Conservation (phyloP, 2,113 vertebrate genomes). For the Taxidea taxus region DNA sequence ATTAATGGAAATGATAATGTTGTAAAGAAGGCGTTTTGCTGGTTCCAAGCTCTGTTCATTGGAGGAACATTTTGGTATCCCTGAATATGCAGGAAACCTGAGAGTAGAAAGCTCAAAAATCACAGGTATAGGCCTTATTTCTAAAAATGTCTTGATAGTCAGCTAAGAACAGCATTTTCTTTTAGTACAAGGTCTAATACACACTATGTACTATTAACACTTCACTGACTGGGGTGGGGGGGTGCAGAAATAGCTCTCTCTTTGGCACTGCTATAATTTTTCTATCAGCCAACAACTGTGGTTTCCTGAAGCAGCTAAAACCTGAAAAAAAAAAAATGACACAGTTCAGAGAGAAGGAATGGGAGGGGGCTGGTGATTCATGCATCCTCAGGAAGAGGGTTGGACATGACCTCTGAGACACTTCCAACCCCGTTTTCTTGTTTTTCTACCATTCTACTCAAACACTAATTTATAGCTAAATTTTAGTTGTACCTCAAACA, state of each 20-base stretch:
- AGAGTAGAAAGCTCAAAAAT: background rate
- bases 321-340: slow-evolving; percentile 45
- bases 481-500: slow-evolving; percentile 65
- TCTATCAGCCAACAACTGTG: slow-evolving; percentile 13
- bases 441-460: slow-evolving; percentile 12
- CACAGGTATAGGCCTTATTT: background rate
- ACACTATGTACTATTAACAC: background rate
- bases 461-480: slow-evolving; percentile 36
- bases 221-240: background rate
- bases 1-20: slow-evolving; percentile 47
- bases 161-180: slow-evolving; percentile 1
- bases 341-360: slow-evolving; percentile 42
- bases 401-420: background rate
- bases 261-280: background rate
- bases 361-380: slow-evolving; percentile 25
- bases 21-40: background rate
- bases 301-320: slow-evolving; percentile 68
- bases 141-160: background rate
- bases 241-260: background rate
- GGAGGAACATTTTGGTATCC: background rate
- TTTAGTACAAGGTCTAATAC: background rate
- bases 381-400: slow-evolving; percentile 37
- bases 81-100: background rate
- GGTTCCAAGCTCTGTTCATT: background rate
- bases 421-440: background rate